Percentiles rank a stretch among this genome's conserved stretches.
phyloP scores from a whole-genome alignment of 2,113 vertebrate species.

The Psittacula cyanocephala region DNA sequence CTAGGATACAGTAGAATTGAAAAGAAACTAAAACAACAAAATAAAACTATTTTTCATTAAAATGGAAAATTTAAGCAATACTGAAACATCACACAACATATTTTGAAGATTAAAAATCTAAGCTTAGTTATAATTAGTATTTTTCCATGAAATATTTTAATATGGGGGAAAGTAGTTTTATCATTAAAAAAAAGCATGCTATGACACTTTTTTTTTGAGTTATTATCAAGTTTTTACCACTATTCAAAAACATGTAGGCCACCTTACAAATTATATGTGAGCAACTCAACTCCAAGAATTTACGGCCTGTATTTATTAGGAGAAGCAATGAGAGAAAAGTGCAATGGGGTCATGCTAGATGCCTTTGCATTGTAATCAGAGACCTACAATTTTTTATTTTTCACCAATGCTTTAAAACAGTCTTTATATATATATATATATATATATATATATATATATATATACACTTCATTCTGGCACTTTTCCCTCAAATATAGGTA shows the following conservation, averaged over 20 bases:
- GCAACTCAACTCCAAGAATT: neutral
- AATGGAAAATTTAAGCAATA: neutral
- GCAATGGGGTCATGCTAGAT: neutral
- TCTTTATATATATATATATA: neutral
- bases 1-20: neutral
- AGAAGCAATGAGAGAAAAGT: neutral
- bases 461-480: neutral
- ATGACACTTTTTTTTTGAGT: rapidly evolving
- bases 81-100: neutral
- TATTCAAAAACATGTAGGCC: neutral
- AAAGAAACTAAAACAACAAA: neutral
- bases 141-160: neutral
- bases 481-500: neutral
- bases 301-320: neutral
- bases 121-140: neutral
- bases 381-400: neutral
- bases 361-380: neutral
- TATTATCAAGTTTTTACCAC: neutral
- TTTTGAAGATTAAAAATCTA: neutral
- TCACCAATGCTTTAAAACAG: neutral
- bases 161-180: neutral
- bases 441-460: neutral
- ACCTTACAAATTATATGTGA: neutral
- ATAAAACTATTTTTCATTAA: neutral
- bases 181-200: neutral